Base-by-base conservation (phyloP, 2,113 vertebrate species). In the Calypte anna region DNA sequence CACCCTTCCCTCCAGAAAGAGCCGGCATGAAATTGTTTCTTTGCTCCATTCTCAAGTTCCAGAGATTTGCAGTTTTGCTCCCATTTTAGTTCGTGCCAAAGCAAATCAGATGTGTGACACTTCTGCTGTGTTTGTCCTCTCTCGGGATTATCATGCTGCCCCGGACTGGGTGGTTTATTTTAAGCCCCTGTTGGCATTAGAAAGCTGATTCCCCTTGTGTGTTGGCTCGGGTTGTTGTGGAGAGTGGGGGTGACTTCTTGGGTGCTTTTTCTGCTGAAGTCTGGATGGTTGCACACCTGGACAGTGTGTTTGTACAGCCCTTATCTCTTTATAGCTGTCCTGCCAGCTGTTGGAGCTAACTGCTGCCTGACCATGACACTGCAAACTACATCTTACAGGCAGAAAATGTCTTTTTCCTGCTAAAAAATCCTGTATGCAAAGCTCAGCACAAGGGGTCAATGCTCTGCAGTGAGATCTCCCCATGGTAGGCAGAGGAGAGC, bases 301-400 rank as follows among this genome's bases (percentile, higher is more conserved):
- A 3, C 0, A 4, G 3, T 7, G 62, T 48, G 53, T 81, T 74
- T 77, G 13, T 28, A 10, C 30, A 64, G 62, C 0, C 1, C 58
- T 73, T 38, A 19, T 54, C 21, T 9, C 54, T 88, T 76, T 1
- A 2, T 14, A 88, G 21, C 44, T 77, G 59, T 74, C 54, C 83
- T 81, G 28, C 46, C 68, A 77, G 48, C 85, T 24, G 8, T 68
- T 75, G 3, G 21, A 79, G 53, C 54, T 33, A 11, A 0, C 50
- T 86, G 50, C 86, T 73, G n/a, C 59, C 43, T 50, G 24, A 51
- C 64, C 57, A 8, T 46, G 59, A 76, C 80, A 66, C 43, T 51
- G 61, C 81, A 92, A 94, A 77, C 46, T 22, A 1, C 19, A 10
- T 46, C 61, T 81, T 48, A 58, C 43, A 84, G 57, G 36, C 9